Conservation (phyloP, 2,797 vertebrate genomes). For the Pipistrellus kuhlii region DNA sequence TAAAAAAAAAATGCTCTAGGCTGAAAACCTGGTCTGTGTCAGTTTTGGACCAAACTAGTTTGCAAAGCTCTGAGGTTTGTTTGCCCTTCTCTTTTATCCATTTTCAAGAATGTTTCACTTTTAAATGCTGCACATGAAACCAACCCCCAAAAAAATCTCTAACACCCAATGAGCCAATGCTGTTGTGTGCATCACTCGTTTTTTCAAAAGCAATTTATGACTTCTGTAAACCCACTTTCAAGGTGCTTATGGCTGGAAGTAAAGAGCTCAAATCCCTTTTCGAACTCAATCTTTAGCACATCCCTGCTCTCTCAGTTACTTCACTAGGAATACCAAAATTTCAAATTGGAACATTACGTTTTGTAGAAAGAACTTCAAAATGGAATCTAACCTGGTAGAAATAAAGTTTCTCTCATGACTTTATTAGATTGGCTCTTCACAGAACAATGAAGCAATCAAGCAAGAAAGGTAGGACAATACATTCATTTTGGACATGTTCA, state of each 20-base stretch:
- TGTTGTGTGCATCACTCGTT: background rate
- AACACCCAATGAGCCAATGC: background rate
- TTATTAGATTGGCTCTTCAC: background rate
- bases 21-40: conserved; percentile 75
- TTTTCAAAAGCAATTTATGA: conserved; percentile 60
- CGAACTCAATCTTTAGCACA: background rate
- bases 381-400: conserved; percentile 35
- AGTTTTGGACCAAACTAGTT: conserved; percentile 57
- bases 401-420: background rate
- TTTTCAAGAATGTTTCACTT: conserved; percentile 69
- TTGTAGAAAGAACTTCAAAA: conserved; percentile 4
- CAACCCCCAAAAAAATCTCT: background rate
- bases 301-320: background rate
- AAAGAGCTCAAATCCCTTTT: background rate
- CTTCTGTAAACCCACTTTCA: conserved; percentile 51
- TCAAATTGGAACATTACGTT: background rate
- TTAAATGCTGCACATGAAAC: conserved; percentile 54
- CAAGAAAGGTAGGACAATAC: background rate
- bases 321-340: conserved; percentile 29
- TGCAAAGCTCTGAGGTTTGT: conserved; percentile 63
- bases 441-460: background rate
- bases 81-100: conserved; percentile 23
- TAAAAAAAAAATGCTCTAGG: conserved; percentile 73
- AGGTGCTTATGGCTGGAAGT: conserved; percentile 14
- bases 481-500: background rate